These are phyloP conservation scores for Dynastes maya DNA, from an alignment of 2,888 invertebrate genomes.

Conservation along the genomic window DNA sequence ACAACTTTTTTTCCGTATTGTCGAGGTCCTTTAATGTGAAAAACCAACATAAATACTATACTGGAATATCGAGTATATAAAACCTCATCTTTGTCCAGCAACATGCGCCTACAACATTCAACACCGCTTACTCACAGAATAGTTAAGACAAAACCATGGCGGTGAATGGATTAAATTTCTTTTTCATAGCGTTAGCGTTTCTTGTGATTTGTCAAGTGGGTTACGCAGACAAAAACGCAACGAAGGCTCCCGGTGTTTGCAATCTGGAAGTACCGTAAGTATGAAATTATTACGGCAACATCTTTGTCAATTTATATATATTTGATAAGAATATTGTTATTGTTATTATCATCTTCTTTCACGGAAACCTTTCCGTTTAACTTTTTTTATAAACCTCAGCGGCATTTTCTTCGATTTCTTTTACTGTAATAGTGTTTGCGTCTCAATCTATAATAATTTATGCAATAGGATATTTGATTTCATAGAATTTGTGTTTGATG, in stretches of 20 bases:
- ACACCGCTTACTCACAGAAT: conserved; percentile 11
- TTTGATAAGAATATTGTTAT: neutral
- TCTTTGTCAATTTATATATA: conserved; percentile 4
- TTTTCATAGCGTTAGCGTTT: conserved; percentile 28
- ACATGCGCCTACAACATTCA: neutral
- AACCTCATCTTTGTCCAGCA: conserved; percentile 25
- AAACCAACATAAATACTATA: neutral
- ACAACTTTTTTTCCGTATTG: too few species aligned
- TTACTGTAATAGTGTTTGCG: too few species aligned
- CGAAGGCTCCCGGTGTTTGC: conserved; percentile 72
- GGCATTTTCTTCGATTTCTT: too few species aligned
- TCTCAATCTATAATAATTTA: too few species aligned
- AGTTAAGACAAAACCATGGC: conserved; percentile 47
- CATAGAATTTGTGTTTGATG: too few species aligned
- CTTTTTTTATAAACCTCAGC: too few species aligned
- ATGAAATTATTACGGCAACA: conserved; percentile 42
- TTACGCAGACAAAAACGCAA: conserved; percentile 39
- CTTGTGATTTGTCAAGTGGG: conserved; percentile 12
- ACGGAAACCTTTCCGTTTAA: too few species aligned
- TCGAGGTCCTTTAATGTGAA: neutral
- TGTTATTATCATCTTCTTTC: too few species aligned
- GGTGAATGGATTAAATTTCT: conserved; percentile 43
- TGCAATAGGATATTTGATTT: too few species aligned
- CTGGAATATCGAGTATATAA: neutral
- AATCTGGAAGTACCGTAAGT: conserved; percentile 80